These are phyloP conservation scores for Rutpela maculata DNA, from an alignment of 2,888 invertebrate species.

Conservation along the genomic window DNA sequence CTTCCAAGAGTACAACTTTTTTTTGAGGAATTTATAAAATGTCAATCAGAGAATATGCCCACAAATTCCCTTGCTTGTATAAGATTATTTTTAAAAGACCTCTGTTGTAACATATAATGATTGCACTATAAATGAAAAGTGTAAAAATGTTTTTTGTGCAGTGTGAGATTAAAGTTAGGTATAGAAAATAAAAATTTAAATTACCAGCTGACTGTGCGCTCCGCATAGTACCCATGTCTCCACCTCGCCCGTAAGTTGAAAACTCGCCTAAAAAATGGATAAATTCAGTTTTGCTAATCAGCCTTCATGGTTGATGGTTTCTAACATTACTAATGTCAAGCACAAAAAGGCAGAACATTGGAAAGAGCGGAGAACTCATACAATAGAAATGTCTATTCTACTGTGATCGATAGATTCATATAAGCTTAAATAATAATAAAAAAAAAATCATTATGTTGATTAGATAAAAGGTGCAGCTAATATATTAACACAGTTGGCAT, in stretches of 20 bases:
- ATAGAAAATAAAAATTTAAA: conserved; percentile 40
- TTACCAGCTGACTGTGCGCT: conserved; percentile 59
- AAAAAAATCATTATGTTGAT: not conserved
- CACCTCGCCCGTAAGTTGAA: conserved; percentile 53
- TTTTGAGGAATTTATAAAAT: too few relatives aligned
- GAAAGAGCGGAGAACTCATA: conserved; percentile 18
- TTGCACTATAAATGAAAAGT: conserved; percentile 20
- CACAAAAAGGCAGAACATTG: conserved; percentile 23
- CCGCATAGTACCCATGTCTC: conserved; percentile 56
- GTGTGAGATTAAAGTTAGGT: conserved; percentile 22
- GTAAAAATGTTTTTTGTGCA: conserved; percentile 29
- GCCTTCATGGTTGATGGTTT: conserved; percentile 1
- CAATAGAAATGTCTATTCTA: conserved; percentile 25
- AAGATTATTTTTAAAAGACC: too few relatives aligned
- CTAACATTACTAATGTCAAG: conserved; percentile 31
- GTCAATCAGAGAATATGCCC: too few relatives aligned
- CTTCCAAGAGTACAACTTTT: too few relatives aligned
- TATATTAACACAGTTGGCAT: not conserved
- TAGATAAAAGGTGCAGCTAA: conserved; percentile 13
- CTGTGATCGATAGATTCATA: conserved; percentile 21
- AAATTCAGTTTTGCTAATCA: conserved; percentile 38
- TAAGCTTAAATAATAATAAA: conserved; percentile 22
- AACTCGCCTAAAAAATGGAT: conserved; percentile 53
- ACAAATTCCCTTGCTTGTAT: too few relatives aligned
- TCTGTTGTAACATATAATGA: too few relatives aligned